phyloP scores from a whole-genome alignment of 2,797 vertebrate species.

The Xerus rutilus region DNA sequence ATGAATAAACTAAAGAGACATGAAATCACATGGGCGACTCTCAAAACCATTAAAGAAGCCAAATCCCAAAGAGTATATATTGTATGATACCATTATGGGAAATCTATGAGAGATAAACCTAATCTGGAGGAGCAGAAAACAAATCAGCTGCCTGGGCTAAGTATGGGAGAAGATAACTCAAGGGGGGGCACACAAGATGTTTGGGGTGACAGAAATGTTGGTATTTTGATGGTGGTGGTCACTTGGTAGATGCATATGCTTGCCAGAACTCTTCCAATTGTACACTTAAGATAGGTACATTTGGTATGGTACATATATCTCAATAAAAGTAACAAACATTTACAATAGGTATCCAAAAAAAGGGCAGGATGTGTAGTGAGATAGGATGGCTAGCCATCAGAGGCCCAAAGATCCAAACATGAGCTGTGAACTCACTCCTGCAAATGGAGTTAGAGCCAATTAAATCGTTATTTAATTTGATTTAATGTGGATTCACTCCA shows the following conservation, averaged over 20 bases:
- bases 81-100: background rate
- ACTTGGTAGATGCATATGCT: background rate
- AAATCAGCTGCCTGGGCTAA: background rate
- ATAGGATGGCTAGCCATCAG: constrained; percentile 74
- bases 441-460: constrained; percentile 85
- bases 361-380: constrained; percentile 54
- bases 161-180: background rate
- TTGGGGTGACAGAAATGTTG: background rate
- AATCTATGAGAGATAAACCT: background rate
- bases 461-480: constrained; percentile 86
- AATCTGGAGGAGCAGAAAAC: background rate
- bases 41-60: background rate
- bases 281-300: background rate
- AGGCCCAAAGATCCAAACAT: constrained; percentile 70
- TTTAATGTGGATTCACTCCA: constrained; percentile 82
- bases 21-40: background rate
- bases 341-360: background rate
- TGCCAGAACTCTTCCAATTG: background rate
- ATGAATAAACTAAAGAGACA: background rate
- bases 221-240: background rate
- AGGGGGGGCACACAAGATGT: background rate
- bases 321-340: constrained; percentile 23
- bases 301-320: background rate
- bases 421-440: constrained; percentile 78
- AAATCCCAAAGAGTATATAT: background rate